These are phyloP conservation scores for Rotaria sp. DNA, from an alignment of 2,888 invertebrate species.

Conservation along the genomic window DNA sequence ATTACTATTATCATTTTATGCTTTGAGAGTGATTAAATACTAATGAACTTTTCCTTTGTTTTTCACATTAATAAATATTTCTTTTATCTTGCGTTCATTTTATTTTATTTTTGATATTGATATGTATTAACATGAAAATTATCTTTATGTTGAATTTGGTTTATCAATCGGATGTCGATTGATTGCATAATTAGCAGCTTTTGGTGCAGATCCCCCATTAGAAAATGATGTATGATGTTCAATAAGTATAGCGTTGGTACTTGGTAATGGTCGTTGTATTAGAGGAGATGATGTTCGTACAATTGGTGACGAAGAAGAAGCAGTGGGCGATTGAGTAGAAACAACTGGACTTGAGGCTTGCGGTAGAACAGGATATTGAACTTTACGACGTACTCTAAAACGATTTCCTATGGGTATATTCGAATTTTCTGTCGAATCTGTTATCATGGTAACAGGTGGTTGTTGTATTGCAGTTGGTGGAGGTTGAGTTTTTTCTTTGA, in stretches of 20 bases:
- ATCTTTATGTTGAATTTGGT: background rate
- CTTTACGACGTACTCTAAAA: background rate
- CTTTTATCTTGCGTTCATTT: too few species aligned
- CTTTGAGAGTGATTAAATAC: too few species aligned
- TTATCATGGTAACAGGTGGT: background rate
- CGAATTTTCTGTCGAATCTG: background rate
- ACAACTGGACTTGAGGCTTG: background rate
- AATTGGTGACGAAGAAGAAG: background rate
- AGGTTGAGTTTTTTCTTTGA: background rate
- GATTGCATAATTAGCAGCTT: background rate
- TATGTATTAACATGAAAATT: background rate
- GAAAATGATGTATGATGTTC: background rate
- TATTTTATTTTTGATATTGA: too few species aligned
- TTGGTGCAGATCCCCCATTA: background rate
- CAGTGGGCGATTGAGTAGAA: too few species aligned
- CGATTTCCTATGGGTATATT: background rate
- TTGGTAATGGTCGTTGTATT: background rate
- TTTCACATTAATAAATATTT: too few species aligned
- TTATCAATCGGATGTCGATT: background rate
- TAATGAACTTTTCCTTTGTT: too few species aligned
- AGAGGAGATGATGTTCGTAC: background rate
- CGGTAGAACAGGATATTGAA: background rate
- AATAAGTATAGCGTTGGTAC: background rate
- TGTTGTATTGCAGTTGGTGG: background rate
- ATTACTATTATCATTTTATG: too few species aligned